Base-by-base conservation (phyloP, 23 tunicate species). In the Ascidia mentula region DNA sequence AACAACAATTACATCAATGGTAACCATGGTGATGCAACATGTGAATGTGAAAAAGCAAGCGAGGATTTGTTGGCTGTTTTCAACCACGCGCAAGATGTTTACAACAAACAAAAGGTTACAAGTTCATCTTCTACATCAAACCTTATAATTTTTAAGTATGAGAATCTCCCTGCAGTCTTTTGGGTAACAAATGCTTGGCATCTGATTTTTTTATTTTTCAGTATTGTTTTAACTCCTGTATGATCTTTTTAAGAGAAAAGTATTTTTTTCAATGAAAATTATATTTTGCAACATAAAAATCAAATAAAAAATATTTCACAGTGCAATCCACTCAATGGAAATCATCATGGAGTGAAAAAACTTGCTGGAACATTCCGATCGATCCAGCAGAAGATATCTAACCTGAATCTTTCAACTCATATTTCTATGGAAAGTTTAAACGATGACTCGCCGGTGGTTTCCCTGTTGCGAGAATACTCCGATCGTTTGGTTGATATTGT, bases 391-490 rank as follows among this genome's bases (percentile, higher is more conserved):
- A 60, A 79, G 24, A 37, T 83, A 28, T 38, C 73, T 26, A 36
- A 70, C 35, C 37, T 70, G 35, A 70, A 32, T n/a, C n/a, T n/a
- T n/a, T 18, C 74, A 70, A 32, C 34, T 70, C 74, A 5, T 70
- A 34, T 34, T 34, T 70, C 74, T 4, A 32, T 86, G 39, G 84
- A 86, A 13, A 86, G 72, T 36, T 18, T 86, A 0, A 45, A 34
- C 4, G 75, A 59, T 38, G 83, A 79, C 24, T 79, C 84, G 38
- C 84, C 90, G 30, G 90, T 86, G 3, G 46, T 72, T 53, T 59
- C 72, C 37, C 75, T 86, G 38, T 46, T 86, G 4, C 90, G 90
- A 31, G 90, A 86, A 86, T 86, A 86, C 46, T 86, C 90, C 40
- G 84, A 86, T 46, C 53, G 59, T 24, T 39, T 86, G 32, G 80